Percentiles rank a stretch among this genome's conserved stretches.
These are phyloP conservation scores for Bombyx huttoni DNA, from an alignment of 2,888 invertebrate species.

Conservation along the genomic window DNA sequence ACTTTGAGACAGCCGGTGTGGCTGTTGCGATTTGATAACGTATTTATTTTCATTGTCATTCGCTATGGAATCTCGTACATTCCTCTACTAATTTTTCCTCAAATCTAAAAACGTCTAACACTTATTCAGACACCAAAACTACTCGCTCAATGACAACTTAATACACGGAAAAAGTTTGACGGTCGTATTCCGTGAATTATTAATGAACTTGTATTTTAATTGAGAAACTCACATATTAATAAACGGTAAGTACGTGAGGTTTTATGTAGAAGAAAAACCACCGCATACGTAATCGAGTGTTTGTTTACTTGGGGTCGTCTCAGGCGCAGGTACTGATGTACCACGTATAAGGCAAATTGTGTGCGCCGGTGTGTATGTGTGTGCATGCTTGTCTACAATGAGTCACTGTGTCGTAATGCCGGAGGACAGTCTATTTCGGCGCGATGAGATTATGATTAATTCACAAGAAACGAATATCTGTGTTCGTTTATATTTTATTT, in stretches of 20 bases:
- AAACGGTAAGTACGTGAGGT: constrained; percentile 32
- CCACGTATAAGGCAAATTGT: constrained; percentile 41
- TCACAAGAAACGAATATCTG: constrained; percentile 18
- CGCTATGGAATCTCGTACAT: constrained; percentile 3
- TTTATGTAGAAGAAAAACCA: constrained; percentile 64
- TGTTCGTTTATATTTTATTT: background rate
- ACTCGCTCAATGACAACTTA: background rate
- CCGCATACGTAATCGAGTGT: constrained; percentile 42
- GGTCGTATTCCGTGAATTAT: constrained; percentile 30
- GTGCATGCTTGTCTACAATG: constrained; percentile 47
- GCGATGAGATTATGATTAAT: constrained; percentile 56
- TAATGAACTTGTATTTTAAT: constrained; percentile 39
- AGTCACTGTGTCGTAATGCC: constrained; percentile 57
- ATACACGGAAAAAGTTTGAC: background rate
- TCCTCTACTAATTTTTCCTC: background rate
- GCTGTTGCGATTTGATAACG: constrained; percentile 17
- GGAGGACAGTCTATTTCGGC: constrained; percentile 64
- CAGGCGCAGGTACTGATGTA: constrained; percentile 35
- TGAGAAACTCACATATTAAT: constrained; percentile 28
- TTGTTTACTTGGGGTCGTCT: constrained; percentile 50
- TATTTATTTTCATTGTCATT: constrained; percentile 11
- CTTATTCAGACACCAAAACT: background rate
- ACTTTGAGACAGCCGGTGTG: constrained; percentile 15
- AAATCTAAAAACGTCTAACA: background rate
- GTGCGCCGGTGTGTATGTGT: constrained; percentile 22